These are phyloP conservation scores for Coenonympha glycerion DNA, from an alignment of 2,888 invertebrate genomes.

Conservation along the genomic window DNA sequence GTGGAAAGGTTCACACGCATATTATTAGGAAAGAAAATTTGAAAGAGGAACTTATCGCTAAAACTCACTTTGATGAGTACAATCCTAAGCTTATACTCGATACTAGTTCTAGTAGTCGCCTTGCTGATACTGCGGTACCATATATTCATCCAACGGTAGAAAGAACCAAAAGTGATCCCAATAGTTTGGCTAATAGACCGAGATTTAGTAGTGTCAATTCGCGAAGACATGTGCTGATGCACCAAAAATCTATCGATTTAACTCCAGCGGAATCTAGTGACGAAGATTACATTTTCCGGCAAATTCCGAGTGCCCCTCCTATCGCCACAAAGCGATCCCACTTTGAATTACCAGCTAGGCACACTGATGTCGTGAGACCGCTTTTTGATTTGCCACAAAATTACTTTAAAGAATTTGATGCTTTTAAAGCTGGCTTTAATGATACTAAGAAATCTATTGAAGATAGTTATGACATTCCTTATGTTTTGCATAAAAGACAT, in stretches of 20 bases:
- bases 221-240: constrained; percentile 86
- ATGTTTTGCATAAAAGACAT: constrained; percentile 88
- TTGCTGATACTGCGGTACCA: constrained; percentile 69
- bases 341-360: constrained; percentile 78
- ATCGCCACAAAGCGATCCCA: constrained; percentile 83
- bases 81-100: constrained; percentile 80
- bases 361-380: constrained; percentile 77
- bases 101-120: constrained; percentile 71
- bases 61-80: constrained; percentile 81
- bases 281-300: constrained; percentile 85
- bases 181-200: constrained; percentile 83
- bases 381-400: constrained; percentile 84
- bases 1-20: constrained; percentile 59
- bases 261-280: constrained; percentile 91
- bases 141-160: constrained; percentile 85
- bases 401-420: constrained; percentile 81
- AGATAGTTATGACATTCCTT: constrained; percentile 85
- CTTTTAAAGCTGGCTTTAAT: constrained; percentile 73
- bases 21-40: constrained; percentile 72
- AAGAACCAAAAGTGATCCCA: constrained; percentile 91
- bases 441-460: constrained; percentile 64
- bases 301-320: constrained; percentile 83
- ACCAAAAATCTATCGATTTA: constrained; percentile 89
- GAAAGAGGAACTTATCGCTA: constrained; percentile 79
- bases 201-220: constrained; percentile 83